Evolutionary conservation across 2,797 vertebrate species (phyloP).

Genomic region (Eutrigla gurnardus): DNA sequence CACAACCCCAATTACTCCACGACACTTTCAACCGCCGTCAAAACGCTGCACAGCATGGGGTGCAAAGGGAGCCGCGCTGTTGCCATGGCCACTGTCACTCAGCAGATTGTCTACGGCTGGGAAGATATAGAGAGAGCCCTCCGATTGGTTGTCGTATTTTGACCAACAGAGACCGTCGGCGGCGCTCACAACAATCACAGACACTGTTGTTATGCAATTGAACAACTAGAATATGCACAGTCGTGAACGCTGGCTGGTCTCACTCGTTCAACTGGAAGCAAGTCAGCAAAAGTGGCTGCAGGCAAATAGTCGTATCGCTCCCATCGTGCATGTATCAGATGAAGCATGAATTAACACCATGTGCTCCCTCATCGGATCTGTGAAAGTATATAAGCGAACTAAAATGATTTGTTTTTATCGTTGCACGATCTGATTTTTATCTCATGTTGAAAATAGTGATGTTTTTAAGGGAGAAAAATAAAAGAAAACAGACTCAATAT

Average conservation of each 20-base stretch:
- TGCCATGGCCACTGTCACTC: constrained; percentile 83
- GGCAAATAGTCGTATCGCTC: constrained; percentile 30
- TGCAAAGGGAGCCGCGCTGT: constrained; percentile 72
- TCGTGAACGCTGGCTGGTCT: constrained; percentile 63
- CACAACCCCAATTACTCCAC: constrained; percentile 78
- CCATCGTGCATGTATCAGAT: constrained; percentile 45
- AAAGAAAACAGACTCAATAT: neutral
- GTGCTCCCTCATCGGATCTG: constrained; percentile 57
- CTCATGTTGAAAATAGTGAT: neutral
- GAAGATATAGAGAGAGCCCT: constrained; percentile 49
- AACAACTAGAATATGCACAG: constrained; percentile 73
- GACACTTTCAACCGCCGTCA: constrained; percentile 78
- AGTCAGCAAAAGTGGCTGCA: constrained; percentile 45
- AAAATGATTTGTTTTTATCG: neutral
- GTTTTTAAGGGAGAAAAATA: neutral
- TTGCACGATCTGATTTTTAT: neutral
- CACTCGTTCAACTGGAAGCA: constrained; percentile 54
- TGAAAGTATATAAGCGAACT: constrained; percentile 38
- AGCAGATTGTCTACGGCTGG: constrained; percentile 76
- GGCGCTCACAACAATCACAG: constrained; percentile 68
- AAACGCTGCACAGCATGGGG: constrained; percentile 69
- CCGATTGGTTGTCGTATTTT: constrained; percentile 70
- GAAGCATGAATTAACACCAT: constrained; percentile 51
- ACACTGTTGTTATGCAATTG: constrained; percentile 79
- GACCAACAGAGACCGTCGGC: constrained; percentile 65